A percentile compares a stretch with the other conserved stretches of the same genome.
phyloP scores from a whole-genome alignment of 2,797 vertebrate genomes.

The Lacerta agilis region DNA sequence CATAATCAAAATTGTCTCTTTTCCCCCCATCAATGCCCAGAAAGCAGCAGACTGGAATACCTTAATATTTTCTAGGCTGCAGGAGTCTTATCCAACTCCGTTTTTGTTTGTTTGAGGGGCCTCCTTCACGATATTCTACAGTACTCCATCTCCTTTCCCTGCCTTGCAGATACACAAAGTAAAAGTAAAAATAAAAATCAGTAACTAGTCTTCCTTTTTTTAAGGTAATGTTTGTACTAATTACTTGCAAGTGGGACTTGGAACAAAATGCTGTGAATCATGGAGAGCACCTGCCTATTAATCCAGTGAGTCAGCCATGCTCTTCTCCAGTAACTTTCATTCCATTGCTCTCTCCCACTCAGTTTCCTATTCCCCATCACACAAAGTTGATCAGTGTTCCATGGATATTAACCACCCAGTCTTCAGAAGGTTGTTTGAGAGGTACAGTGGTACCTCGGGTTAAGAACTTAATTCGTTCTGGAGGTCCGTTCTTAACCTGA shows the following conservation, averaged over 20 bases:
- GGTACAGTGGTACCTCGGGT: no score
- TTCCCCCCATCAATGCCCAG: background rate
- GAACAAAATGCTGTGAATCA: background rate
- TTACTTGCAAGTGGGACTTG: background rate
- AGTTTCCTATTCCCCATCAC: background rate
- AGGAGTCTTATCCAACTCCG: background rate
- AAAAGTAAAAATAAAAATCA: background rate
- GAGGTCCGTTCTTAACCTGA: no score
- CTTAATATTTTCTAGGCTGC: background rate
- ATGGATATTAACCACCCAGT: background rate
- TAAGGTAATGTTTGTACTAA: background rate
- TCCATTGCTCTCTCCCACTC: background rate
- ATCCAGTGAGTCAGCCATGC: background rate
- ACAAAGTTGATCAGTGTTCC: background rate
- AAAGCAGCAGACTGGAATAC: background rate
- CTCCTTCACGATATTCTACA: background rate
- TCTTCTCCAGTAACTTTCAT: background rate
- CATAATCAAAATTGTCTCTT: slow-evolving; percentile 18
- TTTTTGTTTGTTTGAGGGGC: background rate
- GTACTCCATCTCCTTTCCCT: background rate
- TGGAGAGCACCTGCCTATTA: background rate
- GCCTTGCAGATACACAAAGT: background rate
- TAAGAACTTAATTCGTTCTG: no score
- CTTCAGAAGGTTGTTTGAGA: background rate
- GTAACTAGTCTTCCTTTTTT: background rate